Evolutionary conservation across 2,113 vertebrate species (phyloP).

Genomic region (Ammodytes dubius): DNA sequence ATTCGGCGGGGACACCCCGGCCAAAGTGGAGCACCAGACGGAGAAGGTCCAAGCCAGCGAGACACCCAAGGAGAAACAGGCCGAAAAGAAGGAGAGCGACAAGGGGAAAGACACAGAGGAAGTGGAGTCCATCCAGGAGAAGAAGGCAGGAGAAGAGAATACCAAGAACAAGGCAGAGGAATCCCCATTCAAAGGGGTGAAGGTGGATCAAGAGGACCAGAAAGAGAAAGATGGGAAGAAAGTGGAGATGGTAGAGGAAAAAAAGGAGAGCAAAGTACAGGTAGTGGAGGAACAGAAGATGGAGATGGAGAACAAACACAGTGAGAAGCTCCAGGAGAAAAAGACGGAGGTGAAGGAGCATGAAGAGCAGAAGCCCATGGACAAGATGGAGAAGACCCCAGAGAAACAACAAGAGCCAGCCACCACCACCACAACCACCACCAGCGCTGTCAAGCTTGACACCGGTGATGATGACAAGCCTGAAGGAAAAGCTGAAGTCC

Average conservation of each 20-base stretch:
- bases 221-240: constrained; percentile 12
- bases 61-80: too few species aligned
- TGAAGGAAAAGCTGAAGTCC: constrained; percentile 35
- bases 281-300: constrained; percentile 18
- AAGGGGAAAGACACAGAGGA: constrained; percentile 20
- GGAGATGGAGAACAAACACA: constrained; percentile 41
- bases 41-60: constrained; percentile 12
- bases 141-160: constrained; percentile 35
- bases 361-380: constrained; percentile 31
- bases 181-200: background rate
- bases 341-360: constrained; percentile 38
- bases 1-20: background rate
- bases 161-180: constrained; percentile 33
- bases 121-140: constrained; percentile 32
- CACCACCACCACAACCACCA: too few species aligned
- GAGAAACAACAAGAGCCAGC: constrained; percentile 34
- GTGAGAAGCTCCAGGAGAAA: constrained; percentile 42
- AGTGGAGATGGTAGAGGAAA: constrained; percentile 37
- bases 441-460: constrained; percentile 37
- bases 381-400: constrained; percentile 52
- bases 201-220: background rate
- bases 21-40: constrained; percentile 36
- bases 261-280: constrained; percentile 40
- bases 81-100: constrained; percentile 3
- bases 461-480: constrained; percentile 24